Evolutionary conservation across 2,113 vertebrate species (phyloP), one percentile per base, ranked within the genome.

Genomic region (Melanerpes formicivorus): DNA sequence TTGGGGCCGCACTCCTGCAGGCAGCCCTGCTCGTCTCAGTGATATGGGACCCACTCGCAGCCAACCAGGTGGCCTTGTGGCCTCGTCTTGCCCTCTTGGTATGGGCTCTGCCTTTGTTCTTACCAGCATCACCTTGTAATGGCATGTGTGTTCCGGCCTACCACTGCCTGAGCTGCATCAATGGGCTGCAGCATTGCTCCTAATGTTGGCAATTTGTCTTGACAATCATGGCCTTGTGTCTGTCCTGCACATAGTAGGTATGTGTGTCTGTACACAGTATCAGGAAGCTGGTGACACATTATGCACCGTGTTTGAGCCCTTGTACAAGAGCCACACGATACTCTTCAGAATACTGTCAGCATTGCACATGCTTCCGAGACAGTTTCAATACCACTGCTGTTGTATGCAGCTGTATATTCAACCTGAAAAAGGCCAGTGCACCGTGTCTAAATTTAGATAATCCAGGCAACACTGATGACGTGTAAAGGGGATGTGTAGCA

Each of bases 261-360:
- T 4, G 12, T 1, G 5, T 19, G 62, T 18, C 11, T 2, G 14
- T 7, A 5, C 10, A 0, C 34, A 0, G 0, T 1, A 1, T 2
- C 62, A 3, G 17, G 44, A 32, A 2, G 30, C 2, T 15, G 8
- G 2, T 3, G 64, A 1, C 4, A 32, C 6, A 2, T 27, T 2
- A 1, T 1, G 0, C 6, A 0, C 2, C 3, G 0, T 18, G 0
- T 2, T 44, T 5, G 11, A 42, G 64, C 12, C 56, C 34, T 29
- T 6, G 0, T 12, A 3, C 16, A 4, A 1, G 2, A 5, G 25
- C 32, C 16, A 22, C 2, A 1, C 13, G 4, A 34, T 9, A 5
- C 10, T 10, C 4, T 67, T 10, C 9, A 1, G 18, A n/a, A 3
- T 37, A 37, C 37, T 37, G 37, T 37, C 37, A 10, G 37, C 37